Percentiles rank a stretch among this genome's conserved stretches.
Conservation (phyloP, 2,113 vertebrate genomes). For the Accipiter virgatus region DNA sequence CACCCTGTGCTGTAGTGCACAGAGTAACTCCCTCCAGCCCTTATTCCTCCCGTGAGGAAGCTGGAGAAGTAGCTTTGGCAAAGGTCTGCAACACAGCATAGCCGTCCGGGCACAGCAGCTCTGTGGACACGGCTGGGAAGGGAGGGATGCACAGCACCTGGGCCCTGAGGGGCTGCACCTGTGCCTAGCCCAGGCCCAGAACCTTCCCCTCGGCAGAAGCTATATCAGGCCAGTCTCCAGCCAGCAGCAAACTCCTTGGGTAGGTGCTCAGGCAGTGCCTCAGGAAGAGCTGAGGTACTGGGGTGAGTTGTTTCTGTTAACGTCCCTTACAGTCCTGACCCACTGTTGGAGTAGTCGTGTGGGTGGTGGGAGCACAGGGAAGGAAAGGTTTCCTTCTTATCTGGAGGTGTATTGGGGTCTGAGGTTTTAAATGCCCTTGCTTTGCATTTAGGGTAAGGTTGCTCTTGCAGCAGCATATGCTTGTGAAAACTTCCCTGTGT, state of each 20-base stretch:
- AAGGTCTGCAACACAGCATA: not conserved
- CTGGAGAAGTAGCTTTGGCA: not conserved
- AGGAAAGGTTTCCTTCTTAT: not conserved
- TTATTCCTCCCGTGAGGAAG: not conserved
- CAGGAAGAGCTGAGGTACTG: rapidly evolving
- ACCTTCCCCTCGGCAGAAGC: not conserved
- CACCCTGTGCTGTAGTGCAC: no score
- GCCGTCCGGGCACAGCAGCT: not conserved
- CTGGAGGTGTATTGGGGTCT: no score
- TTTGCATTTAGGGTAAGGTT: rapidly evolving
- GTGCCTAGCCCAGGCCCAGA: not conserved
- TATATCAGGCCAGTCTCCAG: rapidly evolving
- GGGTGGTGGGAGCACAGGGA: rapidly evolving
- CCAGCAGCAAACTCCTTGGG: rapidly evolving
- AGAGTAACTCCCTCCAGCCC: not conserved
- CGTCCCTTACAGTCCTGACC: rapidly evolving
- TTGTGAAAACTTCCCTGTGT: not conserved
- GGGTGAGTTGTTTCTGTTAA: not conserved
- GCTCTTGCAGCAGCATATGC: not conserved
- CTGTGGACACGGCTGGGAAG: not conserved
- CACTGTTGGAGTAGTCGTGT: rapidly evolving
- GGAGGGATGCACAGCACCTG: not conserved
- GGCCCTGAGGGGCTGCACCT: not conserved
- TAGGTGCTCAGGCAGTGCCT: rapidly evolving
- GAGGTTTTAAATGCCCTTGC: not conserved